Base-by-base conservation (phyloP, 2,113 vertebrate genomes). In the Pampusana beccarii region DNA sequence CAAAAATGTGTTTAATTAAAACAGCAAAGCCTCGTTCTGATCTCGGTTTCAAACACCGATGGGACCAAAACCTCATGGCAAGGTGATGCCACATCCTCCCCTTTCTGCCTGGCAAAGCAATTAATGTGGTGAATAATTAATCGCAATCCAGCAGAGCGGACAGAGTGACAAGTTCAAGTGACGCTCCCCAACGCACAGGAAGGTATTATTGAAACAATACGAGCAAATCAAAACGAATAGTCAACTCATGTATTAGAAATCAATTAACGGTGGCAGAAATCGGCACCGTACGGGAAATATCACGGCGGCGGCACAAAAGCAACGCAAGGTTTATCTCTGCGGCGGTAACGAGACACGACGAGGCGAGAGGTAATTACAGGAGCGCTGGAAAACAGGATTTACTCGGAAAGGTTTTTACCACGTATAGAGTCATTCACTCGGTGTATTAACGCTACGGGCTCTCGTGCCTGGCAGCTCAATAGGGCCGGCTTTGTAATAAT, bases 361-460 rank as follows among this genome's bases (percentile, higher is more conserved):
- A 69, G 57, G 73, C 58, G 33, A 84, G 78, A 90, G 66, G 81
- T 72, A 93, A 95, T 93, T 93, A 92, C 78, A 87, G 90, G 78
- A 92, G 50, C 19, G 7, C 54, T 73, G 89, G 75, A 93, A 88
- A 95, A 86, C 26, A 19, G 86, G 96, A 92, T 93, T 95, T 73
- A 65, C 62, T 80, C 88, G 10, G 18, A 16, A 62, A 69, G 80
- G 1, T 46, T 90, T 95, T 82, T 26, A 61, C 5, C 0, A 10
- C 8, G 4, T 15, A 0, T 2, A 2, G 38, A 65, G 57, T 50
- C 26, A 53, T 90, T 86, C 82, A 51, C 54, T 24, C 61, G 1
- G 66, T 0, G 0, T 25, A 23, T 82, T 29, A 57, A 58, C 3
- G n/a, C n/a, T 8, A 10, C 24, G 0, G 21, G 60, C 16, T 31